Evolutionary conservation across 2,888 invertebrate species (phyloP).

Genomic region (Archips xylosteana): DNA sequence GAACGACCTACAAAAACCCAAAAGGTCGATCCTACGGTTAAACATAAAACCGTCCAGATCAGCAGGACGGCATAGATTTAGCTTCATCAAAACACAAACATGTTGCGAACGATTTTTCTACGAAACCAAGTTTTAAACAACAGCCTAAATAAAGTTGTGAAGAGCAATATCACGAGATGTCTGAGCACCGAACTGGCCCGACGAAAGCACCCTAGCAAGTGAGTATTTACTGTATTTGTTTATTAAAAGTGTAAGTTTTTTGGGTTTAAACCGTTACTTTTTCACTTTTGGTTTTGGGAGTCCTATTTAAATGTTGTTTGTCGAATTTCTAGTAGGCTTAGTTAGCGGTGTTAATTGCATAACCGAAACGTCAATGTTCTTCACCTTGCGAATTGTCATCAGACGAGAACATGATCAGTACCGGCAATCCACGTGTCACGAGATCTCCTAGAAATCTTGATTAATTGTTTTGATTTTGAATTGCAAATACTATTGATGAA

Average conservation of each 20-base stretch:
- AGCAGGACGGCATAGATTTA: conserved; percentile 73
- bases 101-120: conserved; percentile 91
- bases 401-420: conserved; percentile 41
- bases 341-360: conserved; percentile 72
- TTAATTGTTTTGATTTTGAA: neutral
- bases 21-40: conserved; percentile 78
- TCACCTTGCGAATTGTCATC: conserved; percentile 63
- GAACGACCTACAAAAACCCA: conserved; percentile 80
- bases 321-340: conserved; percentile 38
- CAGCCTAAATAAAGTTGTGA: conserved; percentile 85
- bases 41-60: conserved; percentile 70
- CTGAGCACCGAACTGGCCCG: conserved; percentile 86
- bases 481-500: neutral
- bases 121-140: conserved; percentile 89
- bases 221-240: conserved; percentile 57
- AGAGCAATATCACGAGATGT: conserved; percentile 86
- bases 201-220: conserved; percentile 87
- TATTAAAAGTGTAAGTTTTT: conserved; percentile 34
- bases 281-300: neutral
- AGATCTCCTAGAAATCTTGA: neutral
- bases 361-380: conserved; percentile 77
- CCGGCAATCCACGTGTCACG: conserved; percentile 49
- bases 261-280: conserved; percentile 9
- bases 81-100: conserved; percentile 71
- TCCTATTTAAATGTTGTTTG: conserved; percentile 15